Conservation (phyloP, 2,797 vertebrate species). For the Peromyscus aztecus region DNA sequence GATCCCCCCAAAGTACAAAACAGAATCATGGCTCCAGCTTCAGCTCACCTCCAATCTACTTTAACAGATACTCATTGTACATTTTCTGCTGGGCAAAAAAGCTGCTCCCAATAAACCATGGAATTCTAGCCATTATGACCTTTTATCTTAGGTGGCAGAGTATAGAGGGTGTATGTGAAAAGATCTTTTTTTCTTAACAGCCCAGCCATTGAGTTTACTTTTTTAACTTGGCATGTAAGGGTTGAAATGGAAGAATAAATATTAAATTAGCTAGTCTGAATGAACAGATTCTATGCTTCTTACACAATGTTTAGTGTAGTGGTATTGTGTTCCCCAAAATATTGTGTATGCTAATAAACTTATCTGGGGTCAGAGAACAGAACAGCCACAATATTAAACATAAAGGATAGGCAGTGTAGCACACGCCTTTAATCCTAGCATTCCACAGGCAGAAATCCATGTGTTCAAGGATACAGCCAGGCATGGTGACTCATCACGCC, state of each 20-base stretch:
- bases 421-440: no score
- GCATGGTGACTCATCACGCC: no score
- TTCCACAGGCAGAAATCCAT: no score
- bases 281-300: slow-evolving; percentile 70
- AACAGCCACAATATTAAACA: no score
- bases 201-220: slow-evolving; percentile 1
- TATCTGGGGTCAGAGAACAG: no score
- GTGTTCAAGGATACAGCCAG: no score
- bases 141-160: background rate
- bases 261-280: slow-evolving; percentile 74
- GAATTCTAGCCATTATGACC: slow-evolving; percentile 48
- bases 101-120: slow-evolving; percentile 61
- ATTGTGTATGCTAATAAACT: no score
- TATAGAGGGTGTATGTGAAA: background rate
- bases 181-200: slow-evolving; percentile 53
- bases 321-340: no score
- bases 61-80: slow-evolving; percentile 41
- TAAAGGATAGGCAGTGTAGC: no score
- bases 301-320: no score
- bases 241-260: slow-evolving; percentile 68
- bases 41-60: slow-evolving; percentile 68
- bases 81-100: slow-evolving; percentile 29
- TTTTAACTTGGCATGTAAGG: slow-evolving; percentile 61
- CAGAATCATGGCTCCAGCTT: slow-evolving; percentile 66
- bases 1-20: slow-evolving; percentile 63